Evolutionary conservation across 2,797 vertebrate genomes (phyloP).

Genomic region (Bufotes viridis): DNA sequence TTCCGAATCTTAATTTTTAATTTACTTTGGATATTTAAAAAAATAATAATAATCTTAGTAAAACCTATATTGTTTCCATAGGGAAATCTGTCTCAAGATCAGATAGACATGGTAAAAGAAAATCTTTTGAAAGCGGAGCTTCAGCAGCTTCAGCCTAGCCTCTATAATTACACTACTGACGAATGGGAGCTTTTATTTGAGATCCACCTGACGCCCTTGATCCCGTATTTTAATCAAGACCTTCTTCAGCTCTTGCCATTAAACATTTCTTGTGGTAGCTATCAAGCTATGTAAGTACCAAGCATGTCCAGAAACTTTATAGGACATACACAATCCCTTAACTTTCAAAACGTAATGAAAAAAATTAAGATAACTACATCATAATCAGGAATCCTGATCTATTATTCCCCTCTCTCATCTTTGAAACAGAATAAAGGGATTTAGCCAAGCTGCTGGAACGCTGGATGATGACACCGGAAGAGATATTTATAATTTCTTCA

Average conservation of each 20-base stretch:
- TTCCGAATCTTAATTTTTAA: too few relatives aligned
- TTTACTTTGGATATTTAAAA: too few relatives aligned
- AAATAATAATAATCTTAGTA: too few relatives aligned
- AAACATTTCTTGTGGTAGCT: conserved; percentile 30
- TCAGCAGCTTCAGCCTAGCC: background rate
- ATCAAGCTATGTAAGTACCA: conserved; percentile 48
- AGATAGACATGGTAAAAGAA: too few relatives aligned
- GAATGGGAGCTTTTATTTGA: conserved; percentile 12
- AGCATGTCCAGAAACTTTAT: too few relatives aligned
- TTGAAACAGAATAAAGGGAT: conserved; percentile 25
- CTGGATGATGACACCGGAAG: background rate
- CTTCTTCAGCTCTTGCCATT: conserved; percentile 15
- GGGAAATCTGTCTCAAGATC: too few relatives aligned
- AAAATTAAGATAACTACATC: too few relatives aligned
- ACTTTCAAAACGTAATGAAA: too few relatives aligned
- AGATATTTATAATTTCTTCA: conserved; percentile 31
- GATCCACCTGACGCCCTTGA: background rate
- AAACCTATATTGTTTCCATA: too few relatives aligned
- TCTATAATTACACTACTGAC: background rate
- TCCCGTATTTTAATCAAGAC: background rate
- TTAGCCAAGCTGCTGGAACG: background rate
- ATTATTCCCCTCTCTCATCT: background rate
- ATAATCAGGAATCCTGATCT: too few relatives aligned
- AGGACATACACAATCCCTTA: too few relatives aligned
- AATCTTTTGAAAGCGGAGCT: background rate